phyloP scores from a whole-genome alignment of 2,797 vertebrate species.

The Pipistrellus pygmaeus region DNA sequence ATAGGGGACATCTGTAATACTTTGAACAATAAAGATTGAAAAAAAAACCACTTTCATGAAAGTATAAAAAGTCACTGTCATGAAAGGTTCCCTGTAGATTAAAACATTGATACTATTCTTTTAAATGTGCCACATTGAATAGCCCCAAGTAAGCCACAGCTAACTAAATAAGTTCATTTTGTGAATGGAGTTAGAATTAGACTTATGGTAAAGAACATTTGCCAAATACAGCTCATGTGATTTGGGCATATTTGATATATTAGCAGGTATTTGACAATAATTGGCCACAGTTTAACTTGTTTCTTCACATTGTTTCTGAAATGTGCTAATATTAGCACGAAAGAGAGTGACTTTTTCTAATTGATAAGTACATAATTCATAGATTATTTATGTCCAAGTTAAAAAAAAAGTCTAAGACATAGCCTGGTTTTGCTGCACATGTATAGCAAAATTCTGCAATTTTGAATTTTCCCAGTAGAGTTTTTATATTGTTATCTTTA shows the following conservation, averaged over 20 bases:
- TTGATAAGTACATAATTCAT: not conserved
- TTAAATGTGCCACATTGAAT: no score
- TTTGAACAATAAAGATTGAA: no score
- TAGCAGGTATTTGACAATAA: not conserved
- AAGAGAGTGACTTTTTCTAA: not conserved
- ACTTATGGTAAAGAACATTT: no score
- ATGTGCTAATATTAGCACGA: not conserved
- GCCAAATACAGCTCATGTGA: no score
- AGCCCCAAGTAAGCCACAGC: no score
- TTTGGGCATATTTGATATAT: no score
- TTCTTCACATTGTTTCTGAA: not conserved
- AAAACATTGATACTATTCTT: no score
- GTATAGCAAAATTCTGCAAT: not conserved
- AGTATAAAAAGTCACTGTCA: no score
- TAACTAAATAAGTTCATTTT: no score
- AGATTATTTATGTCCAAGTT: not conserved
- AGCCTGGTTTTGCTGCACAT: not conserved
- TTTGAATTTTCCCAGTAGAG: not conserved
- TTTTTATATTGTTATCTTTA: slow-evolving; percentile 79
- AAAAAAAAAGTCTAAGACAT: not conserved
- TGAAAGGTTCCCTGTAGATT: not conserved
- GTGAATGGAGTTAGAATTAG: no score
- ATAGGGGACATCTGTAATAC: no score
- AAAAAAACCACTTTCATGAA: no score
- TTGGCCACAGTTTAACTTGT: not conserved